Conservation (phyloP, 1,140 invertebrate genomes). For the Sarcophaga peregrina region DNA sequence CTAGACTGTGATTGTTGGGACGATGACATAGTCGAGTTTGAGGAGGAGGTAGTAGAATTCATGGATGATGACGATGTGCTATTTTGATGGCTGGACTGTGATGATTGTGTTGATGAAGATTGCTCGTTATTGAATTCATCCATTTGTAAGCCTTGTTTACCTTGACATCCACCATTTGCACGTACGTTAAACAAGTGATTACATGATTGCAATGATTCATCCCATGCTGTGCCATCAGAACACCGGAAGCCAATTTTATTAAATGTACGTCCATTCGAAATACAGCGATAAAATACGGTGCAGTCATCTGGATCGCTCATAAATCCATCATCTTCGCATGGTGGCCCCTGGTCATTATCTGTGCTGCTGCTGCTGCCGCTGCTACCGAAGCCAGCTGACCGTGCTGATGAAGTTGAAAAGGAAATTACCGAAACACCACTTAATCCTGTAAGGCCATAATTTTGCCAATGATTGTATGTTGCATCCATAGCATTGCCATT, state of each 20-base stretch:
- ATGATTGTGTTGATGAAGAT: constrained; percentile 56
- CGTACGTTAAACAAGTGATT: constrained; percentile 75
- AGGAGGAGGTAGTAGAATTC: constrained; percentile 57
- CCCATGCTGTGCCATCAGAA: constrained; percentile 78
- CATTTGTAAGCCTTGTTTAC: constrained; percentile 61
- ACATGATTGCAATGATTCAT: constrained; percentile 73
- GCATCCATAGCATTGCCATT: constrained; percentile 50
- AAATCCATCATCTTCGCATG: constrained; percentile 73
- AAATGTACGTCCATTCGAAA: constrained; percentile 72
- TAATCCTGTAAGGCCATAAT: constrained; percentile 62
- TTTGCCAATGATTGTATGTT: constrained; percentile 58
- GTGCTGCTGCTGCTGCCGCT: constrained; percentile 10
- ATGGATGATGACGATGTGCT: constrained; percentile 62
- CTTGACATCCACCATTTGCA: constrained; percentile 64
- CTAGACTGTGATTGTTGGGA: constrained; percentile 44
- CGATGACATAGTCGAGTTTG: constrained; percentile 49
- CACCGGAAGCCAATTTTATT: constrained; percentile 77
- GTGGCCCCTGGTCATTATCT: constrained; percentile 46
- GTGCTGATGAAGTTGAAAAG: constrained; percentile 60
- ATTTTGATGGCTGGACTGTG: constrained; percentile 65
- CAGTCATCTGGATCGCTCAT: constrained; percentile 77
- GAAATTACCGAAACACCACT: constrained; percentile 63
- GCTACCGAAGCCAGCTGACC: constrained; percentile 46
- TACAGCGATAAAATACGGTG: constrained; percentile 82
- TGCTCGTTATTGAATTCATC: constrained; percentile 65